These are phyloP conservation scores for Dasypus novemcinctus DNA, from an alignment of 2,113 vertebrate species.

Conservation along the genomic window DNA sequence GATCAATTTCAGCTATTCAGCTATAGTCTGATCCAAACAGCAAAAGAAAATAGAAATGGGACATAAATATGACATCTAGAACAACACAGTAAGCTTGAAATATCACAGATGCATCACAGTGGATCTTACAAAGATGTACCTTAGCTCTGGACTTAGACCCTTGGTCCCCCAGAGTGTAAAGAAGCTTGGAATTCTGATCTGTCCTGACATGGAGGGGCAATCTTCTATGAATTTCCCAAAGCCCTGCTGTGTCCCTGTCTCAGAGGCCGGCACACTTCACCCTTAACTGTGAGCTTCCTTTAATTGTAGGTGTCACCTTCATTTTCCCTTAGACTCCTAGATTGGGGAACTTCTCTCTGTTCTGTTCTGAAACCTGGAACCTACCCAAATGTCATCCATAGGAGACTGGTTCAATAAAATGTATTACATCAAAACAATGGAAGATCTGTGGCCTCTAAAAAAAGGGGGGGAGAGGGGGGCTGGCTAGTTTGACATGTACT, in stretches of 20 bases:
- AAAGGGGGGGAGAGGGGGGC: background rate
- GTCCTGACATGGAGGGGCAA: slow-evolving; percentile 69
- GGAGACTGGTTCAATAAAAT: background rate
- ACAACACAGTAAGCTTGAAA: slow-evolving; percentile 30
- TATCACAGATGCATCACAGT: slow-evolving; percentile 14
- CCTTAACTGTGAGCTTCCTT: slow-evolving; percentile 84
- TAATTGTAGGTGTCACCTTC: slow-evolving; percentile 80
- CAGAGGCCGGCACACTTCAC: slow-evolving; percentile 81
- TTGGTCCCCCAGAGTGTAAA: slow-evolving; percentile 33
- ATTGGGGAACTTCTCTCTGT: slow-evolving; percentile 69
- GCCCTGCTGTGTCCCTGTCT: slow-evolving; percentile 74
- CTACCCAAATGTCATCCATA: slow-evolving; percentile 7
- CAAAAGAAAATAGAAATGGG: slow-evolving; percentile 29
- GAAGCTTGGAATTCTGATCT: slow-evolving; percentile 65
- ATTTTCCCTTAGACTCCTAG: slow-evolving; percentile 79
- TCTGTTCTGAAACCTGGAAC: slow-evolving; percentile 75
- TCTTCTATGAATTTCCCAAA: slow-evolving; percentile 76
- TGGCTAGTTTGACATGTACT: background rate
- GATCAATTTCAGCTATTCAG: slow-evolving; percentile 6
- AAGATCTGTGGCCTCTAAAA: background rate
- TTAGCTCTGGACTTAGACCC: background rate
- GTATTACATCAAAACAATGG: background rate
- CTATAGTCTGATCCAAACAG: background rate
- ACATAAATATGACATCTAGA: background rate
- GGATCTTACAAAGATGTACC: slow-evolving; percentile 52